Base-by-base conservation (phyloP, 2,888 invertebrate genomes). In the Argyresthia goedartella region DNA sequence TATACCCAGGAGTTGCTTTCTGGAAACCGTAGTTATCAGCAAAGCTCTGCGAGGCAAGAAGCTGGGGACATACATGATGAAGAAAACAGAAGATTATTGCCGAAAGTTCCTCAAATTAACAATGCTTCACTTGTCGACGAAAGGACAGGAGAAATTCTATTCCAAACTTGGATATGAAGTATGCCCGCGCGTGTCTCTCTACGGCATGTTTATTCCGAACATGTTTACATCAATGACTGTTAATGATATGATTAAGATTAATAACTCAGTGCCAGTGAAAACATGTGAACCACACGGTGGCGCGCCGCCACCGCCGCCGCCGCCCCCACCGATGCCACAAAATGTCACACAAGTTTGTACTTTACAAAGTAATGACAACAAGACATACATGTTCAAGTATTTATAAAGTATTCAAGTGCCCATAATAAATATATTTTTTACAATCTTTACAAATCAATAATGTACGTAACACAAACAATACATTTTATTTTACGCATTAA, bases 21-120 rank as follows among this genome's bases (percentile, higher is more conserved):
- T 95, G 52, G 94, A 95, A 85, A 92, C 94, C 43, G 95, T 95
- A 59, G 92, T 95, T 13, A 94, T 95, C 65, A 89, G 89, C 59
- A 90, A 89, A 72, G 76, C 80, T 14, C 88, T 90, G 64, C 88
- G 95, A 59, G 93, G 94, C 10, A 90, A 91, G 74, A 95, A 93
- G 60, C 87, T 93, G 57, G 95, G 95, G 15, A 92, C 91, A 62
- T 87, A 89, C 65, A 81, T 95, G 42, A 92, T 95, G 92, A 87
- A 80, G 54, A 89, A 90, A 67, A 89, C 91, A 8, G 95, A 95
- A 80, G 89, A 92, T 57, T 94, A 94, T 70, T 92, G 92, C 64
- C 90, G 88, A 58, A 78, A 81, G 54, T 80, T 84, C 56, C 86
- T 92, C 57, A 84, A 88, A 55, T 81, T 93, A 57, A 88, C 89